These are phyloP conservation scores for Dendroctonus ponderosae DNA, from an alignment of 1,140 invertebrate genomes.

Conservation along the genomic window DNA sequence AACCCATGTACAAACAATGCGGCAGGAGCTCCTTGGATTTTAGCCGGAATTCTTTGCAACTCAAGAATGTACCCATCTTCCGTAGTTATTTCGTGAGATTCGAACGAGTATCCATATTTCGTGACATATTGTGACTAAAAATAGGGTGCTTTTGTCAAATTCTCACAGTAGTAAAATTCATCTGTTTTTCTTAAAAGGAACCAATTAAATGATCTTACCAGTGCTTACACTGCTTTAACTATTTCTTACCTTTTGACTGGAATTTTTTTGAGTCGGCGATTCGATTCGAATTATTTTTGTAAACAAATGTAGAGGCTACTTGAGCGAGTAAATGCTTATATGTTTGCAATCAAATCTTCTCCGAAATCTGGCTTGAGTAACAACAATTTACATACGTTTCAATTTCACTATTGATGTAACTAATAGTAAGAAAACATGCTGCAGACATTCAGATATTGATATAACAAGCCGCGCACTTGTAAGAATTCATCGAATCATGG, in stretches of 20 bases:
- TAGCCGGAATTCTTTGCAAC: constrained; percentile 22
- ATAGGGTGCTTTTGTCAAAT: not conserved
- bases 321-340: not conserved
- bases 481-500: not conserved
- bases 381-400: constrained; percentile 1
- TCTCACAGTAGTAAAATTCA: not conserved
- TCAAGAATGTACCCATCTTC: constrained; percentile 68
- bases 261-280: not conserved
- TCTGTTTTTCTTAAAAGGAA: not conserved
- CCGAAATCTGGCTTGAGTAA: not conserved
- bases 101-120: constrained; percentile 49
- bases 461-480: not conserved
- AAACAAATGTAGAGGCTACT: not conserved
- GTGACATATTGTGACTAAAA: constrained; percentile 22
- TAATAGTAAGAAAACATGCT: too few relatives aligned
- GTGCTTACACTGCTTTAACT: not conserved
- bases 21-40: not conserved
- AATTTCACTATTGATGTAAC: not conserved
- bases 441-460: not conserved
- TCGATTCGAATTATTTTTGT: not conserved
- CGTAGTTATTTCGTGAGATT: constrained; percentile 65
- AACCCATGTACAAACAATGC: constrained; percentile 12
- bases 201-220: not conserved
- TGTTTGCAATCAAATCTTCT: not conserved
- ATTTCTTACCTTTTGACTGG: not conserved